A percentile compares a stretch with the other conserved stretches of the same genome.
phyloP scores from a whole-genome alignment of 2,888 invertebrate genomes.

The Lomographa bimaculata region DNA sequence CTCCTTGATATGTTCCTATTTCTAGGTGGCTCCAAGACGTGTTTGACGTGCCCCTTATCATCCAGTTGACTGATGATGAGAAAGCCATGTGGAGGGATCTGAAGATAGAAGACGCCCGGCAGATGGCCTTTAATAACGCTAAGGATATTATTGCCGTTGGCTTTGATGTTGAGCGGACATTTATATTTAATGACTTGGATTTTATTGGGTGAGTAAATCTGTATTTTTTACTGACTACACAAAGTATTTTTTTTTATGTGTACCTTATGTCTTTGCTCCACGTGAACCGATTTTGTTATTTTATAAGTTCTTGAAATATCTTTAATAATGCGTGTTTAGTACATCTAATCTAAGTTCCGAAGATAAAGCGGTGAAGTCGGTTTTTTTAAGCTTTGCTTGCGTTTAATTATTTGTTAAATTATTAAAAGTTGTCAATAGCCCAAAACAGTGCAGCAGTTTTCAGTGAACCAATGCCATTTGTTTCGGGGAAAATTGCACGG shows the following conservation, averaged over 20 bases:
- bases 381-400: too few species aligned
- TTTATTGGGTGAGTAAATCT: constrained; percentile 96
- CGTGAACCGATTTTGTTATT: too few species aligned
- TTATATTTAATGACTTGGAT: constrained; percentile 97
- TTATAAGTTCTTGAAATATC: too few species aligned
- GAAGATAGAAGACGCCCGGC: constrained; percentile 92
- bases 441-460: too few species aligned
- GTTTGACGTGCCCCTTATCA: constrained; percentile 97
- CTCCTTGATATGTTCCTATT: too few species aligned
- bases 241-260: too few species aligned
- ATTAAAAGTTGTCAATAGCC: too few species aligned
- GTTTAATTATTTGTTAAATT: background rate
- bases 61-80: constrained; percentile 99
- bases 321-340: too few species aligned
- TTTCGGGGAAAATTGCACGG: too few species aligned
- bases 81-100: constrained; percentile 98
- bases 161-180: constrained; percentile 96
- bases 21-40: constrained; percentile 97
- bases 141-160: constrained; percentile 99
- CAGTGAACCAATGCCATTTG: too few species aligned
- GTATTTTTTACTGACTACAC: constrained; percentile 1
- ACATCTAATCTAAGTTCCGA: too few species aligned
- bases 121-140: constrained; percentile 94
- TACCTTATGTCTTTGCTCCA: constrained; percentile 1
- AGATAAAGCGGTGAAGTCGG: too few species aligned